These are phyloP conservation scores for Chanos chanos DNA, from an alignment of 2,797 vertebrate genomes.

Conservation along the genomic window DNA sequence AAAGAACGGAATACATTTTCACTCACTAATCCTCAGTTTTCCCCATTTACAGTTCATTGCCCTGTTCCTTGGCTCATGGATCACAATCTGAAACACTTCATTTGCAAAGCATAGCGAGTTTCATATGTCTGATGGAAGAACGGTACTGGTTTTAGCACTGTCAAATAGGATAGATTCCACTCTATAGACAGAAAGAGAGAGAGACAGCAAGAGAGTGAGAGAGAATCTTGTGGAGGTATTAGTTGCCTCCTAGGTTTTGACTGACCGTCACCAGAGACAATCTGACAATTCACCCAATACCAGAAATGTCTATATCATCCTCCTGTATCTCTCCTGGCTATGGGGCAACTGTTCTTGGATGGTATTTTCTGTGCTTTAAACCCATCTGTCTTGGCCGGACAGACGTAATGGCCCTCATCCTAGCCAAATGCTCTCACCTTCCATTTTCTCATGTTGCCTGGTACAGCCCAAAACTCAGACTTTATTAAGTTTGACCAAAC, in stretches of 20 bases:
- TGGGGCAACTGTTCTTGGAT: too few species aligned
- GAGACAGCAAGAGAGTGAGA: too few species aligned
- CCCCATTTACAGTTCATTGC: conserved; percentile 18
- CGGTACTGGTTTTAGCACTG: background rate
- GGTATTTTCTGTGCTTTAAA: too few species aligned
- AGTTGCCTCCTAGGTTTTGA: too few species aligned
- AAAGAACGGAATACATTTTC: background rate
- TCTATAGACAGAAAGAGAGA: too few species aligned
- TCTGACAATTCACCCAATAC: too few species aligned
- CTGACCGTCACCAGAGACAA: too few species aligned
- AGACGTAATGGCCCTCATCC: background rate
- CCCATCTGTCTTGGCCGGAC: background rate
- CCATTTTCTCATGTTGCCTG: background rate
- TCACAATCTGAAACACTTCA: conserved; percentile 15
- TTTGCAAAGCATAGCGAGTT: conserved; percentile 2
- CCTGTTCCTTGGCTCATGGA: conserved; percentile 2
- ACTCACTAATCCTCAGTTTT: background rate
- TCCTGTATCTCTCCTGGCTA: too few species aligned
- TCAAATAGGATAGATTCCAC: too few species aligned
- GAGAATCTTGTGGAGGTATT: too few species aligned
- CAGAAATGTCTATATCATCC: too few species aligned
- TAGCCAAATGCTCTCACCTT: conserved; percentile 16
- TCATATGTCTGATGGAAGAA: conserved; percentile 5
- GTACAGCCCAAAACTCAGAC: background rate
- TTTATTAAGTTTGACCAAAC: background rate